These are phyloP conservation scores for Seriola dumerili DNA, from an alignment of 2,113 vertebrate genomes.

Conservation along the genomic window DNA sequence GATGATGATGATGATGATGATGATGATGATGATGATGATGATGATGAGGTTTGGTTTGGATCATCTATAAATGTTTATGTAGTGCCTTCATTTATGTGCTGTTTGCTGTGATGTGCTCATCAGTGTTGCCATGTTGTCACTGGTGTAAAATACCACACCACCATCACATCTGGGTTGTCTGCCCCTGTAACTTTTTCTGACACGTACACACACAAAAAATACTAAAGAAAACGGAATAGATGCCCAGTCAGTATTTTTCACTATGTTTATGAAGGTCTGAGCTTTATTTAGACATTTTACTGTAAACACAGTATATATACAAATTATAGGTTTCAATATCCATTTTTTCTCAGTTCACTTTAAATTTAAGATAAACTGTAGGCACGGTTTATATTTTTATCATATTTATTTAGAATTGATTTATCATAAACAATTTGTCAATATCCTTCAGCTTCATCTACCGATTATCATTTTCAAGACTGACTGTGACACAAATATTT, in stretches of 20 bases:
- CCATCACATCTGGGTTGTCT: constrained; percentile 1
- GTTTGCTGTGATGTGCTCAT: constrained; percentile 11
- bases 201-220: neutral
- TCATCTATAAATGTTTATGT: neutral
- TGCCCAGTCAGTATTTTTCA: neutral
- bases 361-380: neutral
- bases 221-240: neutral
- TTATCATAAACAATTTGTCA: constrained; percentile 1
- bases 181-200: neutral
- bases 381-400: neutral
- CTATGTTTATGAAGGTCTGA: neutral
- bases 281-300: neutral
- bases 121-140: constrained; percentile 44
- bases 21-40: constrained; percentile 2
- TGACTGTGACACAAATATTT: neutral
- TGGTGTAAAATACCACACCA: constrained; percentile 51
- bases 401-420: neutral
- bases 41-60: neutral
- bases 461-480: neutral
- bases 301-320: neutral
- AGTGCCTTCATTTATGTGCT: constrained; percentile 1
- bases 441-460: neutral
- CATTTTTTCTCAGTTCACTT: neutral
- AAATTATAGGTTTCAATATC: neutral
- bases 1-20: neutral